Percentiles rank a stretch among this genome's conserved stretches.
Conservation (phyloP, 2,113 vertebrate species). For the Cyanoramphus novaezelandiae region DNA sequence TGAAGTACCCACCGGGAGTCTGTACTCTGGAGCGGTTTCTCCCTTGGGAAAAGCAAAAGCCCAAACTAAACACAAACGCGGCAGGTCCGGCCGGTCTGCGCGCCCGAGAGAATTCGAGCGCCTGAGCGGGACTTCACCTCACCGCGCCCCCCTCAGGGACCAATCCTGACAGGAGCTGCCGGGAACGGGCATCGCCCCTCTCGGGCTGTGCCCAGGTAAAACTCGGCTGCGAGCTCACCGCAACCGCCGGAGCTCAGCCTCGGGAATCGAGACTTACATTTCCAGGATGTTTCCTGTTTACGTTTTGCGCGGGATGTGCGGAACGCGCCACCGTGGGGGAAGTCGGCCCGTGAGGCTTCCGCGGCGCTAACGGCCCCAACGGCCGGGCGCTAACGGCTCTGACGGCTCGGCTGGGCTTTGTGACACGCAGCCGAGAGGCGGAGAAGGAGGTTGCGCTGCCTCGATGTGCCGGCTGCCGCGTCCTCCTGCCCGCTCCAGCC, state of each 20-base stretch:
- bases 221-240: background rate
- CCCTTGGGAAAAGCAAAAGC: background rate
- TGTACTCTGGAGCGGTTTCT: accelerated
- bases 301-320: background rate
- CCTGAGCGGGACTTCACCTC: background rate
- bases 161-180: background rate
- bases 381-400: too few species aligned
- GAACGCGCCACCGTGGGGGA: background rate
- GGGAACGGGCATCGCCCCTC: background rate
- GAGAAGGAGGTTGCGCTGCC: too few species aligned
- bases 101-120: too few species aligned
- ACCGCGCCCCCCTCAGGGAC: background rate
- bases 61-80: background rate
- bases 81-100: background rate
- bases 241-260: background rate
- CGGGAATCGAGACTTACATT: background rate
- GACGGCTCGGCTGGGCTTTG: background rate
- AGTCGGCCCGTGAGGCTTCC: background rate
- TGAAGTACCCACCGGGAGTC: background rate
- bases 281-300: constrained; percentile 17
- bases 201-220: background rate
- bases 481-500: background rate
- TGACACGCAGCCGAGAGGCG: background rate
- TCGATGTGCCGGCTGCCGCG: background rate
- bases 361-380: too few species aligned